phyloP scores from a whole-genome alignment of 2,797 vertebrate species.

The Avahi laniger region DNA sequence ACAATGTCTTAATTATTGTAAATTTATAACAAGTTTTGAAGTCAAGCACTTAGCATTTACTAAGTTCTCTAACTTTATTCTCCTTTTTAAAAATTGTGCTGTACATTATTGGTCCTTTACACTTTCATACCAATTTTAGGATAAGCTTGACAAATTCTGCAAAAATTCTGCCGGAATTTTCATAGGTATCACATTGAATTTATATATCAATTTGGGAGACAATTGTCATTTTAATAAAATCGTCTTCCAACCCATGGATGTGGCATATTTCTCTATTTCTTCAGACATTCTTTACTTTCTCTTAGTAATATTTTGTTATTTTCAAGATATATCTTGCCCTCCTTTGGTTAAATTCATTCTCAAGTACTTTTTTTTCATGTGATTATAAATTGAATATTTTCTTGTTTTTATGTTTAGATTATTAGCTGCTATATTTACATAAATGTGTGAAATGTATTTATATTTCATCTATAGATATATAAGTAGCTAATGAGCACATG shows the following conservation, averaged over 20 bases:
- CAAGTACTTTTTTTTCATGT: neutral
- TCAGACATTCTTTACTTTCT: neutral
- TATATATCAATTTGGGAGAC: neutral
- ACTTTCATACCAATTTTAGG: neutral
- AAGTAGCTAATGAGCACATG: neutral
- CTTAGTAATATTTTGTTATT: neutral
- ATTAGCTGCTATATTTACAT: neutral
- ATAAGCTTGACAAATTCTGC: neutral
- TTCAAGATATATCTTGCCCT: neutral
- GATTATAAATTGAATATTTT: neutral
- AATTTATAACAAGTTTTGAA: neutral
- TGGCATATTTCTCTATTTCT: neutral
- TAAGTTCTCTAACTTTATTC: neutral
- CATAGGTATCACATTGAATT: neutral
- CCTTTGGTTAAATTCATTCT: neutral
- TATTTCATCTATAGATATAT: neutral
- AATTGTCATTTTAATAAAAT: neutral
- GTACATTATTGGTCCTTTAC: neutral
- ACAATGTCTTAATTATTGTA: neutral
- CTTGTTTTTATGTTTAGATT: neutral
- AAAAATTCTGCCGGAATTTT: neutral
- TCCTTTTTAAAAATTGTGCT: neutral
- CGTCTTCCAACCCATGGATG: neutral
- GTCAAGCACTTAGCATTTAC: neutral
- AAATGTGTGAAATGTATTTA: neutral